Evolutionary conservation across 2,113 vertebrate genomes (phyloP), one percentile per base, ranked within the genome.

Genomic region (Ptilorrhoa leucosticta): DNA sequence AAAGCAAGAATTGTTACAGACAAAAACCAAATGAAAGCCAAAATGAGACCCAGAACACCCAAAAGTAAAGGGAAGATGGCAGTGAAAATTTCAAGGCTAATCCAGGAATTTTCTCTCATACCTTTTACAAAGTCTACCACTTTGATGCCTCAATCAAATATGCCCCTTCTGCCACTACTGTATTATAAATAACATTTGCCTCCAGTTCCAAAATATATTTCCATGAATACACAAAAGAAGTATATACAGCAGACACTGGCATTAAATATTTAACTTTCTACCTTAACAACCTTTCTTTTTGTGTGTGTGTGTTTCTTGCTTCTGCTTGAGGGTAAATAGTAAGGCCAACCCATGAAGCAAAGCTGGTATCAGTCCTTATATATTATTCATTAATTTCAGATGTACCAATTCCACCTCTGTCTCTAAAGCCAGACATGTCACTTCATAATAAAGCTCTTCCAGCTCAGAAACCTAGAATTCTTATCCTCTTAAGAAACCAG

Each of bases 281-380:
- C 60, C 71, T 79, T 79, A 88, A 90, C 71, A 90, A 66, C 47
- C 63, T 91, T 86, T 40, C 68, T 71, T 76, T 84, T 40, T 71
- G 1, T 66, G 14, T 83, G 14, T 87, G 39, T 88, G 19, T 89
- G 24, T 93, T 95, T 90, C 86, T 93, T 92, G 68, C 60, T 94
- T 73, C 88, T 92, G 90, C 92, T 89, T 50, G 56, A 94, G 92
- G 92, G 88, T 86, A 96, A 95, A 86, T 8, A 94, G 89, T 54
- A 73, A 86, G 77, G 91, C 68, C 89, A 94, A 56, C n/a, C 70
- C 68, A 73, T 16, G 76, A 90, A 64, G 68, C 71, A 88, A 93
- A 89, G 58, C 42, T 88, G 27, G 42, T 44, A 87, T 75, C 89
- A 93, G 64, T 60, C 33, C 27, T 92, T 78, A 90, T 95, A 78